Base-by-base conservation (phyloP, 2,888 invertebrate species). In the Scaptodrosophila latifasciaeformis region DNA sequence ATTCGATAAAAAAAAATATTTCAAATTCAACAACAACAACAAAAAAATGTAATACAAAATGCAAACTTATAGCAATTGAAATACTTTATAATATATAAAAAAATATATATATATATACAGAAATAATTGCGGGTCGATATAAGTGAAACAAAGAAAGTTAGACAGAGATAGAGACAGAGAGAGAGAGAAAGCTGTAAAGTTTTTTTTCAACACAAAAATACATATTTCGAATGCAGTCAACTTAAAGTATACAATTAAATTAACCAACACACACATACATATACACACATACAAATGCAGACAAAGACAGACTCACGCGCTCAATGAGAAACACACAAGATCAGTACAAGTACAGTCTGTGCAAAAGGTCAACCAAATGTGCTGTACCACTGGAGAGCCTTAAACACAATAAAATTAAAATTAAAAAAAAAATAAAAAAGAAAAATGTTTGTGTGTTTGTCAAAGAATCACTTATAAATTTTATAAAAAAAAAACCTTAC, bases 11-110 rank as follows among this genome's bases (percentile, higher is more conserved):
- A 34, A 40, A 43, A 19, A 44, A 42, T n/a, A 43, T 59, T 59
- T 59, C 52, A 59, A 59, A 57, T 65, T 65, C 53, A 56, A 65
- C 42, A 62, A 58, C 40, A 59, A 45, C 46, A 43, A 56, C 48
- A 35, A 67, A 29, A 47, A 67, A 64, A 64, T 67, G 59, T 67
- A 71, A 77, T 74, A 75, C 69, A 77, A 70, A 81, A 67, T 61
- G 68, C 70, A 77, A 81, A 69, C 80, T 69, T 81, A 77, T 80
- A 78, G 80, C 82, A 78, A 78, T 78, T 78, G 65, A 81, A 81
- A 69, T 81, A 78, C 80, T 78, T 78, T 81, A 81, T 63, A 70
- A 67, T 44, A 56, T 43, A 53, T 40, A 58, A 39, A 58, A 29
- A 47, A 15, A 65, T 19, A 57, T 30, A 54, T 57, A 59, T 39